Evolutionary conservation across 2,113 vertebrate genomes (phyloP).

Genomic region (Melanocharis versteri): DNA sequence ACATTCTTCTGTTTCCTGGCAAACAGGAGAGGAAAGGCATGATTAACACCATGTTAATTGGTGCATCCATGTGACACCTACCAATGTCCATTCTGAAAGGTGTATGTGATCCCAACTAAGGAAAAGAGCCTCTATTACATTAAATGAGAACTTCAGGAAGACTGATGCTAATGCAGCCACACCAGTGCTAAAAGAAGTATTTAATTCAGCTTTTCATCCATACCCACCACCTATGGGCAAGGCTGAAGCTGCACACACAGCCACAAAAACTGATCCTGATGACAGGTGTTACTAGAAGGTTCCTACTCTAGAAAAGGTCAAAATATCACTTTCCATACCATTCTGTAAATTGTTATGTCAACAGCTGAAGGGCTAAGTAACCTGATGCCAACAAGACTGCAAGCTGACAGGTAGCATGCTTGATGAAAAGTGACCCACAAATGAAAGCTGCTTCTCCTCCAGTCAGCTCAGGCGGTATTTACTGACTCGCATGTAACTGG

Average conservation of each 20-base stretch:
- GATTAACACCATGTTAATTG: fast-evolving
- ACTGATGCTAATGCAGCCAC: not conserved
- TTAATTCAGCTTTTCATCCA: not conserved
- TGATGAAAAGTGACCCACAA: not conserved
- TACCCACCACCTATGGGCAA: not conserved
- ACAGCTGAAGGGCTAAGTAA: not conserved
- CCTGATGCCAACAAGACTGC: not conserved
- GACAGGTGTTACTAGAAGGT: not conserved
- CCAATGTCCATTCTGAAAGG: not conserved
- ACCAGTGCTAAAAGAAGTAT: not conserved
- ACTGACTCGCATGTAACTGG: not conserved
- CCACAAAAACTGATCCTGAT: not conserved
- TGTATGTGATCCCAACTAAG: not conserved
- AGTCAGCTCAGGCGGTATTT: not conserved
- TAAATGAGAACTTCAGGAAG: not conserved
- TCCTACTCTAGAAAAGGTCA: not conserved
- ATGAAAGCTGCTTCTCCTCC: not conserved
- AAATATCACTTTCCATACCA: not conserved
- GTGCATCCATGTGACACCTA: not conserved
- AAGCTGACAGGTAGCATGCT: not conserved
- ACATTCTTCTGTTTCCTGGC: not conserved
- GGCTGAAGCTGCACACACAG: not conserved
- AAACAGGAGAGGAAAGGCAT: not conserved
- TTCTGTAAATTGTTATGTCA: not conserved
- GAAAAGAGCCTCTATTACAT: not conserved